Base-by-base conservation (phyloP, 2,113 vertebrate genomes). In the Chaetodon trifascialis region DNA sequence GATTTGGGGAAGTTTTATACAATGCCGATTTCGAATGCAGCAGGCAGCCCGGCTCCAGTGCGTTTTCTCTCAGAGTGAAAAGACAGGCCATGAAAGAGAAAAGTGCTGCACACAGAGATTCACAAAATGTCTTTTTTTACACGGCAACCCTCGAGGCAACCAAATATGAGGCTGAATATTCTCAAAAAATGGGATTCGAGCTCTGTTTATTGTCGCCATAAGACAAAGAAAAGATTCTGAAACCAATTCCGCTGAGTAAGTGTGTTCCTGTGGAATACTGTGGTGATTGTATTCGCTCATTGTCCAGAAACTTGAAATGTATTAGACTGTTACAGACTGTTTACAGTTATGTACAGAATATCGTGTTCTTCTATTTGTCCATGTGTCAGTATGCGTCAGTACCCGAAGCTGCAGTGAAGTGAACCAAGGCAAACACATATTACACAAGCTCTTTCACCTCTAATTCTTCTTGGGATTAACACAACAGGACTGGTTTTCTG, bases 81-180 rank as follows among this genome's bases (percentile, higher is more conserved):
- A 46, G 25, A 51, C 8, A 30, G 25, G 40, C 17, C 16, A 17
- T 44, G 52, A 65, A 51, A 15, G 36, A 66, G 62, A 62, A 73
- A 58, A 71, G 47, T 7, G 56, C 63, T 11, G 64, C 76, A 77
- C 67, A 0, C 56, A 55, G 47, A 79, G 21, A 16, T 70, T 69
- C 44, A 59, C 34, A 44, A 72, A 59, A 44, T 14, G n/a, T 36
- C 11, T 54, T 67, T 73, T 75, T 10, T 11, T 21, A 34, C 68
- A 64, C 12, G 1, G 60, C 73, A 51, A 14, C 63, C 38, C 72
- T 80, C 51, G 0, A 19, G 54, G 60, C 64, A 62, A 16, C 60
- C 10, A 8, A 64, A 76, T 44, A 65, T 36, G 44, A 68, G 55
- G 54, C 69, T 8, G 38, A 70, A 80, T 65, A 76, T 80, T 84